Conservation (phyloP, 1,140 invertebrate species). For the Ylistrum balloti region DNA sequence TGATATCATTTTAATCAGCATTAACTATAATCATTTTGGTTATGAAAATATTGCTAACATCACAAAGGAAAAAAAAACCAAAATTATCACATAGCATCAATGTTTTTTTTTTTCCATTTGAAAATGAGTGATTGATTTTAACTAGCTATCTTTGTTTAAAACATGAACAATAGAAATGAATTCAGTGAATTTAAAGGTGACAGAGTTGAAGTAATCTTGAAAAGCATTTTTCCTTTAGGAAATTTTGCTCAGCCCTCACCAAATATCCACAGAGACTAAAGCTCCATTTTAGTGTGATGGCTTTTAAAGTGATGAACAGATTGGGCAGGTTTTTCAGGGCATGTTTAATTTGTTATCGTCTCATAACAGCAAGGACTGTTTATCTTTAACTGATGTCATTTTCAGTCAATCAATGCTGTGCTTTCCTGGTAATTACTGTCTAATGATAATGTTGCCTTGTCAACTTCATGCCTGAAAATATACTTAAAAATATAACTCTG, state of each 20-base stretch:
- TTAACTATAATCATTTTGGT: too few species aligned
- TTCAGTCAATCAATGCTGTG: background rate
- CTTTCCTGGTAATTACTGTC: background rate
- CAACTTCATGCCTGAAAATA: too few species aligned
- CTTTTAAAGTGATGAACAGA: slow-evolving; percentile 28
- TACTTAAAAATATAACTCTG: too few species aligned
- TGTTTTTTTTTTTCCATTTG: too few species aligned
- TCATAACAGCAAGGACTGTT: background rate
- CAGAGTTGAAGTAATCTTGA: background rate
- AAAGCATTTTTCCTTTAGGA: background rate
- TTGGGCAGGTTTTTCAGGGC: background rate
- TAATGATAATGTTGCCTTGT: too few species aligned
- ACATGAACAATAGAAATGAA: too few species aligned
- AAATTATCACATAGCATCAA: too few species aligned
- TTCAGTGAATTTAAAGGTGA: background rate
- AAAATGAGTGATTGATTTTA: too few species aligned
- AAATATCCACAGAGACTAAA: background rate
- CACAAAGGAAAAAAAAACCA: too few species aligned
- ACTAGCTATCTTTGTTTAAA: too few species aligned
- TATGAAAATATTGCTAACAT: too few species aligned
- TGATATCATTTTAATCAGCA: too few species aligned
- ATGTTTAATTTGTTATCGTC: background rate
- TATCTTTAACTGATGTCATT: background rate
- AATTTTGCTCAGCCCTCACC: background rate
- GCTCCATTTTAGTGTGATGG: background rate